Base-by-base conservation (phyloP, 2,888 invertebrate species). In the Steinernema scapterisci region DNA sequence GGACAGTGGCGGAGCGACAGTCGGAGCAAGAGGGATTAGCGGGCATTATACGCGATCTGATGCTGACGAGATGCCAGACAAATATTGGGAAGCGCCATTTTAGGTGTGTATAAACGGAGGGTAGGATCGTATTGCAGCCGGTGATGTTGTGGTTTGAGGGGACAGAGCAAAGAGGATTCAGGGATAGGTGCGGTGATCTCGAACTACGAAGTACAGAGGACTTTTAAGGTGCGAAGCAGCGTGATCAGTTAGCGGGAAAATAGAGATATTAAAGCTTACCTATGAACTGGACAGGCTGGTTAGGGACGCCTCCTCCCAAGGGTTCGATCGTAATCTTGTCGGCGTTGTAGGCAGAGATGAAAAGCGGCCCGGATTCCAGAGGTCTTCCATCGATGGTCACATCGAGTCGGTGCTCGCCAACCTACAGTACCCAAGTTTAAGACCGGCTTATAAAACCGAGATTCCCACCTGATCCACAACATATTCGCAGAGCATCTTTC, bases 261-360 rank as follows among this genome's bases (percentile, higher is more conserved):
- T n/a, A n/a, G n/a, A n/a, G n/a, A n/a, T n/a, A n/a, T n/a, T n/a
- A n/a, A n/a, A n/a, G n/a, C n/a, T 87, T 90, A 95, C 95, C 95
- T 92, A 93, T 92, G 89, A 99, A 97, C 89, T 96, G 95, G 88
- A 95, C 95, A 79, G 95, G 94, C 89, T 96, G 94, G 73, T 96
- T 96, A 48, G 97, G 95, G 78, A 94, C 92, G 77, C 95, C 96
- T 86, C 93, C 94, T 84, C 94, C 93, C 44, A 97, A 93, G 88
- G 96, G 95, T 73, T 95, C 94, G 81, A 97, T 95, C 91, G 81
- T 93, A 46, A 77, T 76, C 43, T 77, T 77, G 16, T 54, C 56
- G 31, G 77, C 70, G 71, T 83, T 95, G 90, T 95, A 97, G 70
- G 95, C 95, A 90, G 95, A 95, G 83, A 95, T 95, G 78, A 94